These are phyloP conservation scores for Fopius arisanus DNA, from an alignment of 1,140 invertebrate genomes.

Conservation along the genomic window DNA sequence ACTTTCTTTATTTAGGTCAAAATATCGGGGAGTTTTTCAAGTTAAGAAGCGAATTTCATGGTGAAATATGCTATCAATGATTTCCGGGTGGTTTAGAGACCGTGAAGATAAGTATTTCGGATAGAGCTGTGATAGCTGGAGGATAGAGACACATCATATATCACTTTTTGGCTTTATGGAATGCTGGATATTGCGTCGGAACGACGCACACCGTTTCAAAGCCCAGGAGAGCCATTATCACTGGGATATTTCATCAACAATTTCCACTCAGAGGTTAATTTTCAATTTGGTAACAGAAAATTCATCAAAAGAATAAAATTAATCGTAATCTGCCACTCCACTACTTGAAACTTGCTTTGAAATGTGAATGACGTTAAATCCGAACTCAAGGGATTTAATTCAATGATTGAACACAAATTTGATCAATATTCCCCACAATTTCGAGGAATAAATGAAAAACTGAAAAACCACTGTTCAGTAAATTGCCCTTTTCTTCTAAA, in stretches of 20 bases:
- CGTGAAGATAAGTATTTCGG: background rate
- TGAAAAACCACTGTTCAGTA: background rate
- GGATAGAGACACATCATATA: background rate
- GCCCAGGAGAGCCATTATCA: background rate
- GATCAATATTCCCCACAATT: background rate
- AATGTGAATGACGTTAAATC: too few species aligned
- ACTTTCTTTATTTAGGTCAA: background rate
- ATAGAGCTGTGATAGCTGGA: background rate
- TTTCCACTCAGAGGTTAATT: background rate
- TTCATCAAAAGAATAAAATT: too few species aligned
- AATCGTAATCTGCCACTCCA: too few species aligned
- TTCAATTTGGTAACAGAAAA: background rate
- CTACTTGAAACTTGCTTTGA: too few species aligned
- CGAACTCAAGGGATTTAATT: background rate
- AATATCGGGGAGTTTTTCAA: background rate
- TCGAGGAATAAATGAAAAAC: too few species aligned
- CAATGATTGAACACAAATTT: background rate
- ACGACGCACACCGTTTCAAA: background rate
- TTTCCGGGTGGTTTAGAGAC: background rate
- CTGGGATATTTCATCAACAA: background rate
- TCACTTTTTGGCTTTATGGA: background rate
- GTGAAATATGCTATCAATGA: background rate
- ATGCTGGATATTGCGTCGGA: background rate
- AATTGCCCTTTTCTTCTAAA: background rate
- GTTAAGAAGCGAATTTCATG: background rate